Evolutionary conservation across 2,113 vertebrate genomes (phyloP), one percentile per base, ranked within the genome.

Genomic region (Columba janthina): DNA sequence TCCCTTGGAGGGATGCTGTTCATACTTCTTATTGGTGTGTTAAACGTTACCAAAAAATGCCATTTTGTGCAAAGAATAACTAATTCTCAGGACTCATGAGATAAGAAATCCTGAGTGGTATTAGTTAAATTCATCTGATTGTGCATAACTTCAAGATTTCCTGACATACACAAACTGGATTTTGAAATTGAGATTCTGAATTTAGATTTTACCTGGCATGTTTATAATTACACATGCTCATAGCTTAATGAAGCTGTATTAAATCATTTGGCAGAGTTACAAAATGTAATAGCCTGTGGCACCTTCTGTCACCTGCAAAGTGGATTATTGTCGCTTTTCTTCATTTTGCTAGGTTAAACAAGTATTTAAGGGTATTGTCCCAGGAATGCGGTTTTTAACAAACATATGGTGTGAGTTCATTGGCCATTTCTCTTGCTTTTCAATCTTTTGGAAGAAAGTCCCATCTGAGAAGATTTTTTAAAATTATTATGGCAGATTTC

Each of bases 341-440:
- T 91, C 76, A 50, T 92, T 93, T 94, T 86, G 28, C 50, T 90
- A 46, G 54, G 51, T 91, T 94, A 87, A 91, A 44, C 34, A 83
- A 85, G 31, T 61, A 70, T 71, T 92, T 89, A 91, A 85, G 15
- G 61, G 25, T 71, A 72, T 62, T 90, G 26, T 64, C 66, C 46
- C 46, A 53, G 44, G 32, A 84, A 36, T 61, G 24, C 2, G 5
- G 61, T 67, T 90, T 88, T 60, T 40, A 82, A 67, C 22, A 48
- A 88, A 69, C 48, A 32, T 70, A 78, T 58, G 62, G 38, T 90
- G 24, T 70, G 76, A 67, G 24, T 74, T 71, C 66, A 66, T 34
- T 25, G 34, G 28, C 12, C 5, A 18, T 84, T 72, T 67, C 66
- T 80, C 54, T 85, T 40, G 25, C 15, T 89, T 70, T 81, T 34